Evolutionary conservation across 1,140 invertebrate species (phyloP).

Genomic region (Protaetia brevitarsis): DNA sequence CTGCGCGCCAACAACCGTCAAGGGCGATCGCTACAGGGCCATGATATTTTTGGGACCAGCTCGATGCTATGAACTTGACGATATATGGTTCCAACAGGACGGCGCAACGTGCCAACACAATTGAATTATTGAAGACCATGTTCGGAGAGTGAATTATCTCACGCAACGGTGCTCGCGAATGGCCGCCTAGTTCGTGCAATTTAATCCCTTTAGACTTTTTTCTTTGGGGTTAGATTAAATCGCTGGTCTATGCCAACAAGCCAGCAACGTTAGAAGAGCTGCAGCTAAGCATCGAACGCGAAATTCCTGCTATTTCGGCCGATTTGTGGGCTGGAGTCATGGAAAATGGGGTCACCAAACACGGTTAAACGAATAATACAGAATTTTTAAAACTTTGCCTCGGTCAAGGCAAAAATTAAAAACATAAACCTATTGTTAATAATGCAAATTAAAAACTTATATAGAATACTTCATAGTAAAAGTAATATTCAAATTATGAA

Average conservation of each 20-base stretch:
- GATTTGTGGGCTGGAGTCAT: background rate
- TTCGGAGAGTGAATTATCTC: background rate
- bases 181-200: background rate
- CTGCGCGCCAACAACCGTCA: slow-evolving; percentile 32
- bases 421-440: no score
- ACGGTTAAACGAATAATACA: no score
- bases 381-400: no score
- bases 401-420: no score
- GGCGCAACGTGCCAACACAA: slow-evolving; percentile 2
- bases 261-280: background rate
- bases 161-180: background rate
- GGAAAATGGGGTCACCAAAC: background rate
- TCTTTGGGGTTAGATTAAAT: background rate
- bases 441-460: no score
- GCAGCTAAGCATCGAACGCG: background rate
- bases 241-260: background rate
- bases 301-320: background rate
- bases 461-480: no score
- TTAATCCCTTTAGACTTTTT: background rate
- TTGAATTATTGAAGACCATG: slow-evolving; percentile 10
- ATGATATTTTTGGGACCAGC: background rate
- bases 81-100: slow-evolving; percentile 23
- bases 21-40: slow-evolving; percentile 11
- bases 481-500: no score
- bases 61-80: background rate